Conservation (phyloP, 2,888 invertebrate genomes). For the Galeruca laticollis region DNA sequence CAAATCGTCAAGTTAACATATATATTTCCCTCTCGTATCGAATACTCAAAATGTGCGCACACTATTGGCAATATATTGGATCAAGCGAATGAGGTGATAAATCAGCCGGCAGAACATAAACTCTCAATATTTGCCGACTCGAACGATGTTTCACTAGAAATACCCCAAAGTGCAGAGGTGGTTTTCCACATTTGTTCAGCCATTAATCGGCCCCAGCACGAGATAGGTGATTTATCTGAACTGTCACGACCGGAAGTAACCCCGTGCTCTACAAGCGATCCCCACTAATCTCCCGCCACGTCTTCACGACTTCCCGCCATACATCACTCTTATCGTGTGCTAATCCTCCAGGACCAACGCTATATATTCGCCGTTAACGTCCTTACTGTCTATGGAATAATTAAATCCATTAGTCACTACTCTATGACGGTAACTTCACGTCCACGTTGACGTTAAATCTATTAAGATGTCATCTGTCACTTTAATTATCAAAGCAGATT, state of each 20-base stretch:
- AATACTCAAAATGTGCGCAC: conserved; percentile 31
- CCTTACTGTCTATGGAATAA: conserved; percentile 51
- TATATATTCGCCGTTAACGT: conserved; percentile 54
- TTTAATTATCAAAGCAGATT: not conserved
- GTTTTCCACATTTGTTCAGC: conserved; percentile 67
- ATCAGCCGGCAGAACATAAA: conserved; percentile 54
- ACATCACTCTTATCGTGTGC: conserved; percentile 64
- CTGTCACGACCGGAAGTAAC: conserved; percentile 66
- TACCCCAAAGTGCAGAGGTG: conserved; percentile 63
- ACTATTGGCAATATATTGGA: conserved; percentile 45
- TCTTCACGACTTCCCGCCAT: conserved; percentile 66
- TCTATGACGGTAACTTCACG: conserved; percentile 9
- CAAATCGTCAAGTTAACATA: conserved; percentile 36
- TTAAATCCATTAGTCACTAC: conserved; percentile 53
- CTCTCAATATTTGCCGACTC: conserved; percentile 56
- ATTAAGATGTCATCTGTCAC: conserved; percentile 6
- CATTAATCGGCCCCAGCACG: conserved; percentile 64
- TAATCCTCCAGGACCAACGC: conserved; percentile 60
- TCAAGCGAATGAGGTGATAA: conserved; percentile 47
- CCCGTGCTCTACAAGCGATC: conserved; percentile 65
- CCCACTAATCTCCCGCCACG: conserved; percentile 66
- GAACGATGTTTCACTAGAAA: conserved; percentile 56
- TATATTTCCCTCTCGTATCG: conserved; percentile 40
- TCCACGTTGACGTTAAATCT: conserved; percentile 1
- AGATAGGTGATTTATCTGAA: conserved; percentile 65